Conservation (phyloP, 2,888 invertebrate species). For the Cordylochernes scorpioides region DNA sequence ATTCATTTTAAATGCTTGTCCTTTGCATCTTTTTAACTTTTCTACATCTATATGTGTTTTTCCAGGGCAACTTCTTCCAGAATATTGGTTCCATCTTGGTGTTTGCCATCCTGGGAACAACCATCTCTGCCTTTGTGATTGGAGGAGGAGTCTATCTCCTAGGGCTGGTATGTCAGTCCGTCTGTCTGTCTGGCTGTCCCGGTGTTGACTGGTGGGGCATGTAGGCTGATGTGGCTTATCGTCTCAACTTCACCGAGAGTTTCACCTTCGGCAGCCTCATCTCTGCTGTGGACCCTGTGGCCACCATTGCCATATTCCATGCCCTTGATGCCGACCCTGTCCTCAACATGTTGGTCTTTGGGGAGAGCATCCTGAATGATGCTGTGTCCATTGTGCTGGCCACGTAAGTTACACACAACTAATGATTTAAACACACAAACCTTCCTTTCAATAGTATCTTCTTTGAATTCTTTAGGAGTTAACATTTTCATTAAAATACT, state of each 20-base stretch:
- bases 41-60: conserved; percentile 11
- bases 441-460: no score
- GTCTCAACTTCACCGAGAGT: conserved; percentile 75
- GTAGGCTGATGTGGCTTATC: conserved; percentile 40
- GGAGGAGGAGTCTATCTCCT: conserved; percentile 84
- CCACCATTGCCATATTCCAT: conserved; percentile 94
- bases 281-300: conserved; percentile 96
- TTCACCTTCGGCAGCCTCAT: conserved; percentile 95
- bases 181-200: no score
- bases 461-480: no score
- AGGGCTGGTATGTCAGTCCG: conserved; percentile 60
- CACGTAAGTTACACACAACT: no score
- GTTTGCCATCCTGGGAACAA: conserved; percentile 89
- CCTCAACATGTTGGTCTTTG: conserved; percentile 96
- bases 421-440: no score
- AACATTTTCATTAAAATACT: no score
- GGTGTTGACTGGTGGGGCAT: no score
- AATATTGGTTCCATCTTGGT: conserved; percentile 95
- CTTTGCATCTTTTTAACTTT: no score
- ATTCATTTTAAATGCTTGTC: no score
- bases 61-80: conserved; percentile 38
- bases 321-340: conserved; percentile 89
- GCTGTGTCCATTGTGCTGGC: conserved; percentile 93
- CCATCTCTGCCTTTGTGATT: conserved; percentile 84
- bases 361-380: conserved; percentile 83